Base-by-base conservation (phyloP, 2,888 invertebrate species). In the Rhamphomyia laevipes region DNA sequence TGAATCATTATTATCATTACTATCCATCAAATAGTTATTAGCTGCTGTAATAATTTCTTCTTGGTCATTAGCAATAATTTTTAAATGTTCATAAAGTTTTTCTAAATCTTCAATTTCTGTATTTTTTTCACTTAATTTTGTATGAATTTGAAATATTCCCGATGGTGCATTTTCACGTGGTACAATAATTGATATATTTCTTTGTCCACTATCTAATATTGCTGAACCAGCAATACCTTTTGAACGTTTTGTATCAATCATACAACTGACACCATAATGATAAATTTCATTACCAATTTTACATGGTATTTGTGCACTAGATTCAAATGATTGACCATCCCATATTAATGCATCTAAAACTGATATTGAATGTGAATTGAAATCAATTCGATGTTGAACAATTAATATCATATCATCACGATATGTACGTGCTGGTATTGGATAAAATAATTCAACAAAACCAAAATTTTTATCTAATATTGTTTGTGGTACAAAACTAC, bases 401-500 rank as follows among this genome's bases (percentile, higher is more conserved):
- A 72, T 55, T 12, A 72, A 53, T 44, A 72, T 55, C 13, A 71
- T 54, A 56, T 72, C 71, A 55, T 72, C 70, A 0, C 70, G 64
- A 53, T 70, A 70, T 1, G 64, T 70, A 49, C 65, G 61, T 12
- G 64, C 62, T 1, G 68, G 63, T 21, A 71, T 58, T 3, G 70
- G 64, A 33, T 71, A 49, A 45, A 66, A 70, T 2, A 59, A 44
- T 45, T 70, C 65, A 1, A 71, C 70, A 1, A 59, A 46, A 2
- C 68, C 68, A 45, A 68, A 71, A 44, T 64, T 66, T 30, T 62
- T 58, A 6, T 64, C 51, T 35, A 35, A 35, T 38, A 68, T 59
- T 2, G 67, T 67, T 49, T 63, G 65, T 1, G 66, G 59, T 17
- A 61, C 31, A 30, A 71, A 61, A 31, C 62, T 56, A 0, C 68